A percentile compares a stretch with the other conserved stretches of the same genome.
phyloP scores from a whole-genome alignment of 1,140 invertebrate genomes.

The Eciton burchellii region DNA sequence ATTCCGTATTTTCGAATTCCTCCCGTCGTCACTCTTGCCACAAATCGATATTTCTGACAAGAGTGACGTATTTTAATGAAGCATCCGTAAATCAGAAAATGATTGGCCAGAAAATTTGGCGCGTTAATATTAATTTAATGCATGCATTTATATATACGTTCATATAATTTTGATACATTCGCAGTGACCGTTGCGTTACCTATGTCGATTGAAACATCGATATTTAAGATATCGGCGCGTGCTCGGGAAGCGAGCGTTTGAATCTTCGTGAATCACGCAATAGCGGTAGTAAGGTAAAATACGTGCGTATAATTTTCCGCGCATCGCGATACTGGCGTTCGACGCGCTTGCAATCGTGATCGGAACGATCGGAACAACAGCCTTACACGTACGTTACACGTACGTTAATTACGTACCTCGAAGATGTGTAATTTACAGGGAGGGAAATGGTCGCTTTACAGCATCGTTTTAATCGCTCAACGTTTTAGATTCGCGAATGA shows the following conservation, averaged over 20 bases:
- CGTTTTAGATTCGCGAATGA: slow-evolving; percentile 46
- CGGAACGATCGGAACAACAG: slow-evolving; percentile 17
- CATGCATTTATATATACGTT: too few species aligned
- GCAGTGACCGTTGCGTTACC: too few species aligned
- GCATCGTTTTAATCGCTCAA: slow-evolving; percentile 31
- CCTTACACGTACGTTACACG: slow-evolving; percentile 47
- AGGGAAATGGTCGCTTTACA: not conserved
- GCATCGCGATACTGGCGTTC: not conserved
- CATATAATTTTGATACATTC: too few species aligned
- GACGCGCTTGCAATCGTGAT: too few species aligned
- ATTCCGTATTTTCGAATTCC: not conserved
- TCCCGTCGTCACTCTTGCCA: too few species aligned
- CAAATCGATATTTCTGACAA: too few species aligned
- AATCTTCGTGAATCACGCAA: slow-evolving; percentile 1
- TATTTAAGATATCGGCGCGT: too few species aligned
- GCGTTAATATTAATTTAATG: not conserved
- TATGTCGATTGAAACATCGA: too few species aligned
- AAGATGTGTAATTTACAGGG: slow-evolving; percentile 53
- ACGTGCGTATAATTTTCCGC: not conserved
- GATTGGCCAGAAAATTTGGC: too few species aligned
- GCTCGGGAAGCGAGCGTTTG: not conserved
- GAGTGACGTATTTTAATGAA: too few species aligned
- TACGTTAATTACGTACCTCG: slow-evolving; percentile 33
- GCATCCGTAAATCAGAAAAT: too few species aligned
- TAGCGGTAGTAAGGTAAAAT: not conserved